phyloP scores from a whole-genome alignment of 2,797 vertebrate genomes.

The Smutsia gigantea region DNA sequence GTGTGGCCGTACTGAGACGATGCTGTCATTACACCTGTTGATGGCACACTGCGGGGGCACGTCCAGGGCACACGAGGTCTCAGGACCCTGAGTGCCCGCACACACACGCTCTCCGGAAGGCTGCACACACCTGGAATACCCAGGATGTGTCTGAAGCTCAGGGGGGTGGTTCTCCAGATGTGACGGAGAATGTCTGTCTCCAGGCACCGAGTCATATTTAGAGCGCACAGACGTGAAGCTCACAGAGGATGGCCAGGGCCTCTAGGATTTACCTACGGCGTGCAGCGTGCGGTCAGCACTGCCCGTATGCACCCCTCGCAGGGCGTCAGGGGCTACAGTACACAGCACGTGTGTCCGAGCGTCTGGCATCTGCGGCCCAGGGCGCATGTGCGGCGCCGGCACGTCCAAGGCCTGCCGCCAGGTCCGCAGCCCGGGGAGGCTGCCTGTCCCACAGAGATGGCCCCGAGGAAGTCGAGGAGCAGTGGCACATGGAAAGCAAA shows the following conservation, averaged over 20 bases:
- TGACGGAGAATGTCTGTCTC: not conserved
- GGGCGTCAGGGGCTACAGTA: too few relatives aligned
- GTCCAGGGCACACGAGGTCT: not conserved
- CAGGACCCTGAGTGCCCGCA: fast-evolving
- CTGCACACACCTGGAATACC: fast-evolving
- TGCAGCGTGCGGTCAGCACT: fast-evolving
- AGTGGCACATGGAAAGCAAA: slow-evolving; percentile 56
- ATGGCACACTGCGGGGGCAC: fast-evolving
- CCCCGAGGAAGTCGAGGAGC: not conserved
- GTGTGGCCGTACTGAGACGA: fast-evolving
- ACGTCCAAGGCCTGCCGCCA: fast-evolving
- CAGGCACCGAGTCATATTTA: fast-evolving
- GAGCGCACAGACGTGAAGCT: fast-evolving
- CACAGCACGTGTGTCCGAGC: too few relatives aligned
- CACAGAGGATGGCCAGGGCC: not conserved
- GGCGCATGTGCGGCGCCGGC: fast-evolving
- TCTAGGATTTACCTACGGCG: not conserved
- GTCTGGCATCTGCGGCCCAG: fast-evolving
- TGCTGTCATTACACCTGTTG: too few relatives aligned
- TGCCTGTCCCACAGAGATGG: not conserved
- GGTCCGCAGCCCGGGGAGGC: not conserved
- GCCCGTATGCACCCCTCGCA: not conserved
- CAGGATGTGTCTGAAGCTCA: not conserved
- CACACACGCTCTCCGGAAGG: fast-evolving
- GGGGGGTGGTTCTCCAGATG: not conserved